phyloP scores from a whole-genome alignment of 92 coral and sea anemone species.

The Ricordea florida region DNA sequence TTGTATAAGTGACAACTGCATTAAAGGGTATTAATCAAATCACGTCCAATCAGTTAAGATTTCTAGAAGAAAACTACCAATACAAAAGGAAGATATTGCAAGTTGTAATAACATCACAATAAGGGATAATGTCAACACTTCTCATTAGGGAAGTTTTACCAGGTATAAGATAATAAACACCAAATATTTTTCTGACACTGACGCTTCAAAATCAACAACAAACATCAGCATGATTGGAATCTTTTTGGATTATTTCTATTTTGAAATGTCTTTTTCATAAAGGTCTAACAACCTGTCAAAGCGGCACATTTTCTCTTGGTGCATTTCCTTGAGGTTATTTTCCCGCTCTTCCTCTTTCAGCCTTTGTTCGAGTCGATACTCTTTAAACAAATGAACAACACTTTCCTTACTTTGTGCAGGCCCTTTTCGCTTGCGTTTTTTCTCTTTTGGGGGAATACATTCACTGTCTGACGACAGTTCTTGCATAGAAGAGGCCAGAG shows the following conservation, averaged over 20 bases:
- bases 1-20: neutral
- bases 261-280: conserved; percentile 44
- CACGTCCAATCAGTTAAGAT: neutral
- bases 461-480: no score
- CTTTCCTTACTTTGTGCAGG: conserved; percentile 18
- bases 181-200: conserved; percentile 1
- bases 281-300: conserved; percentile 51
- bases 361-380: conserved; percentile 32
- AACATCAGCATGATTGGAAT: neutral
- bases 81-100: neutral
- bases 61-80: neutral
- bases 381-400: conserved; percentile 36
- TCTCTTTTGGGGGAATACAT: no score
- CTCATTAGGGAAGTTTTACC: conserved; percentile 1
- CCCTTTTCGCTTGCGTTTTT: no score
- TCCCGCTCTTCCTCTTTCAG: conserved; percentile 33
- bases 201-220: neutral
- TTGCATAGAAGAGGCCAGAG: no score
- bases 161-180: no score
- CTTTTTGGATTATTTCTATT: no score
- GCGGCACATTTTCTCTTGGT: conserved; percentile 48
- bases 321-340: conserved; percentile 30
- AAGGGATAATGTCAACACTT: neutral
- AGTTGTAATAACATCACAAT: neutral
- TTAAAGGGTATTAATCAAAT: no score